Evolutionary conservation across 2,888 invertebrate species (phyloP).

Genomic region (Gnatocerus cornutus): DNA sequence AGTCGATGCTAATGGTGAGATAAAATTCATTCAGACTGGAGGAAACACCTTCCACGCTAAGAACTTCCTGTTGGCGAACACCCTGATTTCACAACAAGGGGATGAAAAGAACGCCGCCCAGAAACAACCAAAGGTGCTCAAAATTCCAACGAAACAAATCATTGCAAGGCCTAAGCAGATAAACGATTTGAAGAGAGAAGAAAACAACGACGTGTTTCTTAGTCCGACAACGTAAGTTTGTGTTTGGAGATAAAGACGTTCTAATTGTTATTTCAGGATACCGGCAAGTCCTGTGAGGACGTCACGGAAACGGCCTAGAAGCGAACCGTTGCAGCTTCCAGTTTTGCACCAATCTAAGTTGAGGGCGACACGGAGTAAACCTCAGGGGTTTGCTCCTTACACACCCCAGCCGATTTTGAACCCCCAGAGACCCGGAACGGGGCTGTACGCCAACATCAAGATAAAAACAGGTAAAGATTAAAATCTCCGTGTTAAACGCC

Average conservation of each 20-base stretch:
- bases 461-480: slow-evolving; percentile 52
- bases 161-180: slow-evolving; percentile 65
- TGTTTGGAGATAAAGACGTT: slow-evolving; percentile 1
- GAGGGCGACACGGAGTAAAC: slow-evolving; percentile 71
- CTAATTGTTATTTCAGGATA: slow-evolving; percentile 71
- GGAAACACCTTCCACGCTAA: slow-evolving; percentile 70
- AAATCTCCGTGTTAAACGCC: too few relatives aligned
- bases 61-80: slow-evolving; percentile 67
- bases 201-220: slow-evolving; percentile 84
- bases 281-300: slow-evolving; percentile 79
- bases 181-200: slow-evolving; percentile 75
- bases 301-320: slow-evolving; percentile 78
- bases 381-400: slow-evolving; percentile 78
- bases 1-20: slow-evolving; percentile 77
- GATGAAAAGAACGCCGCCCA: slow-evolving; percentile 57
- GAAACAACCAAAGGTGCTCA: slow-evolving; percentile 63
- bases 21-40: slow-evolving; percentile 76
- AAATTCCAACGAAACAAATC: slow-evolving; percentile 65
- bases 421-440: slow-evolving; percentile 91
- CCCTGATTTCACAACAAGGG: slow-evolving; percentile 62
- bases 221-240: slow-evolving; percentile 77
- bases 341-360: slow-evolving; percentile 73
- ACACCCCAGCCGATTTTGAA: slow-evolving; percentile 96
- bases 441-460: slow-evolving; percentile 77
- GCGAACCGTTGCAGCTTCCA: slow-evolving; percentile 75